Evolutionary conservation across 2,888 invertebrate genomes (phyloP), one percentile per base, ranked within the genome.

Genomic region (Tiliacea aurago): DNA sequence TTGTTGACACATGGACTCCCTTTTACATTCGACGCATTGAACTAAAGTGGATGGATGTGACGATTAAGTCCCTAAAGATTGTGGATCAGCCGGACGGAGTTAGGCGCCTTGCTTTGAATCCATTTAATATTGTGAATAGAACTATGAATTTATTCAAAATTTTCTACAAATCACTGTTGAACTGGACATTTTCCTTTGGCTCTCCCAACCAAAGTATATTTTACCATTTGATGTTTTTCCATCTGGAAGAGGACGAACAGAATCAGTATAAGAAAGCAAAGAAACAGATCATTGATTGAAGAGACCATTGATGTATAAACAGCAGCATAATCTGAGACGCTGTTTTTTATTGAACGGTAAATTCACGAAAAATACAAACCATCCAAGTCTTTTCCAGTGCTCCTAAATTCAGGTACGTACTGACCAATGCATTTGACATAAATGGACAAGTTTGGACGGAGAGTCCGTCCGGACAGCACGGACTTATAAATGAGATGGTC

Each of bases 401-500:
- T 4, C 61, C 33, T 67, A 71, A 23, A 56, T 70, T 11, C 33
- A 63, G 13, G 53, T 61, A 6, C 6, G 37, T 28, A 68, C 7
- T 33, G 69, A 41, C 58, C 70, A 74, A 68, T 88, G 85, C 78
- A 51, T 84, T 76, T 84, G 86, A 87, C 88, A 81, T 75, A 80
- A 87, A 78, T 70, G 61, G 81, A 76, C 70, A 72, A 73, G 68
- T 76, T 61, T 10, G 33, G 41, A 56, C 55, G 76, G 65, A 53
- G 73, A n/a, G 59, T 70, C 51, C 56, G 51, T 10, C 53, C 67
- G 51, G 51, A 61, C 45, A 47, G 68, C 33, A 53, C 65, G 76
- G 70, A 73, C 80, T 81, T 82, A 82, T 81, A 87, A 87, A 87
- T 87, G 85, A 87, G 84, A 84, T 84, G 77, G 87, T 82, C 87